Base-by-base conservation (phyloP, 2,797 vertebrate genomes). In the Hemitrygon akajei region DNA sequence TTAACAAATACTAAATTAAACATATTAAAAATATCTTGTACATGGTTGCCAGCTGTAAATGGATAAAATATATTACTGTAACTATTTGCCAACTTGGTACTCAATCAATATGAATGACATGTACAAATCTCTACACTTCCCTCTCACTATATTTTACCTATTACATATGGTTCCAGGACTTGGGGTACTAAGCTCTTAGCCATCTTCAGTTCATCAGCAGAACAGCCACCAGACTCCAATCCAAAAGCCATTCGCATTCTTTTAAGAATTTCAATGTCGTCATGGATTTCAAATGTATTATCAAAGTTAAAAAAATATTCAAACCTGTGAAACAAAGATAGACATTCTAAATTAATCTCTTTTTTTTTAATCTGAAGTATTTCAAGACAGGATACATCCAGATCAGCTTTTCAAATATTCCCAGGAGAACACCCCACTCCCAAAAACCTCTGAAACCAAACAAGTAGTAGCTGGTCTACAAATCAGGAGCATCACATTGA, bases 231-330 rank as follows among this genome's bases (percentile, higher is more conserved):
- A 75, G 97, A 97, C 95, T 99, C 99, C 95, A 99, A 96, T 37
- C 99, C 99, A 87, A 98, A 99, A 87, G 99, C 98, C 99, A 99
- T 98, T 95, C 98, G 98, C 99, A 99, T 99, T 91, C 99, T 98
- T 94, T 99, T 99, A 94, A 99, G 97, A 94, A 99, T 99, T 96
- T 99, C 99, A 6, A 99, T 98, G 96, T 99, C 99, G 80, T 99
- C 99, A 0, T 99, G 99, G 96, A 99, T 99, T 96, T 99, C 99
- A 96, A 99, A 99, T 95, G 99, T 99, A 96, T 98, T 99, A 97
- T 99, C 99, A 71, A 99, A 99, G 96, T 99, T 99, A 96, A 99
- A 99, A 95, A 99, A 97, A 96, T 99, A 99, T 95, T 99, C 99
- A 94, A 99, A 99, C 95, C 99, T 99, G 96, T 6, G 94, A 86